Conservation (phyloP, 2,888 invertebrate species). For the Arge pagana region DNA sequence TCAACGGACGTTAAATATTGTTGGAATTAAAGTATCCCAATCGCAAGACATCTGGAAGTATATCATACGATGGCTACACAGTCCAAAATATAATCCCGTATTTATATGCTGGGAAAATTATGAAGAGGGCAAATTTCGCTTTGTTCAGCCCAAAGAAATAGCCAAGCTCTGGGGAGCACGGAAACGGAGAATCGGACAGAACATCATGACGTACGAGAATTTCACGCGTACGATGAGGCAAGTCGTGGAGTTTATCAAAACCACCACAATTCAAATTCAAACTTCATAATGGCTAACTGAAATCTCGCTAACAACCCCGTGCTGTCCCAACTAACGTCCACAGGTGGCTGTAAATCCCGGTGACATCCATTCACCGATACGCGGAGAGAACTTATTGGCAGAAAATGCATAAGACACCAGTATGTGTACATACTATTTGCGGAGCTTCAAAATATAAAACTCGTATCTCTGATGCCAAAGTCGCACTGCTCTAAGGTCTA, state of each 20-base stretch:
- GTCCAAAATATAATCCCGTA: constrained; percentile 72
- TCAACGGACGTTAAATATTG: constrained; percentile 18
- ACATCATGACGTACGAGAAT: constrained; percentile 81
- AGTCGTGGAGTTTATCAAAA: constrained; percentile 40
- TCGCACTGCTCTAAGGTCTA: too few species aligned
- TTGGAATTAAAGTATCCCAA: not conserved
- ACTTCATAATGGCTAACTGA: too few species aligned
- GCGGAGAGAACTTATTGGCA: too few species aligned
- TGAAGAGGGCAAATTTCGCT: constrained; percentile 76
- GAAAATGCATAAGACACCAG: too few species aligned
- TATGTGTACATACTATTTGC: too few species aligned
- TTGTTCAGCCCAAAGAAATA: constrained; percentile 81
- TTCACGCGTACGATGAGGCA: constrained; percentile 80
- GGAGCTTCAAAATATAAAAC: too few species aligned
- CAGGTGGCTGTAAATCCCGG: too few species aligned
- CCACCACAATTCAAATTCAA: too few species aligned
- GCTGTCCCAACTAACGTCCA: too few species aligned
- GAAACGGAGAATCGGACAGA: constrained; percentile 75
- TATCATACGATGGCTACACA: constrained; percentile 73
- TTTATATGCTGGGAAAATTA: constrained; percentile 84
- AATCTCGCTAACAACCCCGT: too few species aligned
- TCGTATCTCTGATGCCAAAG: too few species aligned
- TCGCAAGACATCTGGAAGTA: constrained; percentile 71
- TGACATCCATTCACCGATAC: too few species aligned
- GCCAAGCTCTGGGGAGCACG: constrained; percentile 80